Evolutionary conservation across 2,113 vertebrate species (phyloP).

Genomic region (Tiliqua scincoides): DNA sequence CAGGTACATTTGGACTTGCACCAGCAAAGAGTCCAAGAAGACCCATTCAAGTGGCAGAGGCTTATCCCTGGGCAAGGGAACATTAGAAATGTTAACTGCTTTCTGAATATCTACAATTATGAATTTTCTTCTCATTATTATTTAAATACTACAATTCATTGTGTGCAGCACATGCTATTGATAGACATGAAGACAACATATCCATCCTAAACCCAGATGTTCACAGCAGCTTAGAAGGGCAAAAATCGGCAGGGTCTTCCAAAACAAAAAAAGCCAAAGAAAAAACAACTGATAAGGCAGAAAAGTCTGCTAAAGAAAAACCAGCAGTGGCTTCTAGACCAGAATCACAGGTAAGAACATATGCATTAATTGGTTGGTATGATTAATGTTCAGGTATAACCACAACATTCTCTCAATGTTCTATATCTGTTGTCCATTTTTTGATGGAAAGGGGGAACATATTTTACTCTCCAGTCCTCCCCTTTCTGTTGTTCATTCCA

Average conservation of each 20-base stretch:
- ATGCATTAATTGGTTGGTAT: background rate
- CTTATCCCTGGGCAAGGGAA: too few relatives aligned
- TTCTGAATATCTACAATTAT: background rate
- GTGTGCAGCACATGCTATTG: constrained; percentile 61
- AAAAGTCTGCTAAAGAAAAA: constrained; percentile 70
- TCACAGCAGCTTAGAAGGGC: constrained; percentile 63
- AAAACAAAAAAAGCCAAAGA: constrained; percentile 78
- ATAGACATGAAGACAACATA: constrained; percentile 72
- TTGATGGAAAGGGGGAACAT: background rate
- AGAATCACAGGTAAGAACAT: constrained; percentile 68
- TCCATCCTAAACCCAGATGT: constrained; percentile 41
- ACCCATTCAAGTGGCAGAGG: too few relatives aligned
- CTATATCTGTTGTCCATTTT: background rate
- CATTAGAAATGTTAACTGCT: background rate
- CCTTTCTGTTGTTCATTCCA: background rate
- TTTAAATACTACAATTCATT: constrained; percentile 18
- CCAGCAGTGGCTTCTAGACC: constrained; percentile 52
- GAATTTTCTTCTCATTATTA: background rate
- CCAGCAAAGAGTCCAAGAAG: too few relatives aligned
- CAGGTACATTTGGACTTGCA: too few relatives aligned
- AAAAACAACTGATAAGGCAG: constrained; percentile 72
- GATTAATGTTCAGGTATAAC: background rate
- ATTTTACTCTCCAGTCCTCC: background rate
- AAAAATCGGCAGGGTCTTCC: constrained; percentile 67
- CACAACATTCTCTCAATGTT: background rate